Evolutionary conservation across 2,888 invertebrate species (phyloP), one percentile per base, ranked within the genome.

Genomic region (Candidula unifasciata): DNA sequence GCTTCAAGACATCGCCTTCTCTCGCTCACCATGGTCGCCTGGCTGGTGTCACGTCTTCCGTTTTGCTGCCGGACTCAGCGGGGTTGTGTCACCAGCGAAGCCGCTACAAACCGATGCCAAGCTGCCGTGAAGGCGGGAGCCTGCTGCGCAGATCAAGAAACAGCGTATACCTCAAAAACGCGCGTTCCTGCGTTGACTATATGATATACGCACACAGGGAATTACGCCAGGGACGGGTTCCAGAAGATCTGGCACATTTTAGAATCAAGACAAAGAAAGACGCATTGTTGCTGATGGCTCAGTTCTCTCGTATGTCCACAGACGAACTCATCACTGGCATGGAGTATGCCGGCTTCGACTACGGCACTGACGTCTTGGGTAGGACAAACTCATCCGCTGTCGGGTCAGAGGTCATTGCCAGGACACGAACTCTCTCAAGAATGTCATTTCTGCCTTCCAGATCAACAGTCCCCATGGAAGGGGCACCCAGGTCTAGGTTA

Each of bases 311-410:
- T 0, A 33, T 81, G 73, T 57, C 81, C 0, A 2, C 24, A 1
- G 69, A 54, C 0, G 71, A 81, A 24, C 27, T 81, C 21, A n/a
- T 33, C 16, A 44, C 24, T 8, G 30, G 81, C 35, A 71, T 73
- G 69, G 57, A 71, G 33, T 73, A 71, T 44, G 71, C n/a, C 10
- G 73, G 81, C 6, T 54, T 81, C 30, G 37, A 78, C 21, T 64
- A 64, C 30, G 57, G 16, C 13, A 8, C 13, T 13, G 74, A 74
- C 13, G 52, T 52, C 24, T 27, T 27, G 27, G 44, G 52, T 8
- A 52, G 54, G 27, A 16, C 30, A 52, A 16, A 13, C 35, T 21
- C 33, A 44, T 13, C 44, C 44, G 13, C 8, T 13, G 13, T 44
- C 6, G 24, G 8, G 8, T 6, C 27, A n/a, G 64, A 2, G 24